Percentiles rank a stretch among this genome's conserved stretches.
These are phyloP conservation scores for Amblyopsis rosae DNA, from an alignment of 2,113 vertebrate genomes.

Conservation along the genomic window DNA sequence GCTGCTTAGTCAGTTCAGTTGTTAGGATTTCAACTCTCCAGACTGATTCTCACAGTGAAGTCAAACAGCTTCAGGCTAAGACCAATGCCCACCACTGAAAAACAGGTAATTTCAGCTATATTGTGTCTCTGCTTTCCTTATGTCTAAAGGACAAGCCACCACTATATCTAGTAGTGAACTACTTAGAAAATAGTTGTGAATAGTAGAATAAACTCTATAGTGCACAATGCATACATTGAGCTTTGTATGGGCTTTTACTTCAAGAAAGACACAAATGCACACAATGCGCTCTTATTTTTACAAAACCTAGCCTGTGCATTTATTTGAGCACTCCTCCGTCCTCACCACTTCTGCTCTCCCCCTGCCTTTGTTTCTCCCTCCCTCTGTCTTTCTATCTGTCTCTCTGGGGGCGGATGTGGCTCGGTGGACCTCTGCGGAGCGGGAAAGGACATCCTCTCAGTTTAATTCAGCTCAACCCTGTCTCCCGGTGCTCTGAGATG, in stretches of 20 bases:
- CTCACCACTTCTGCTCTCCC: neutral
- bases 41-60: too few relatives aligned
- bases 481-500: constrained; percentile 58
- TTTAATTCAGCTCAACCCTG: constrained; percentile 68
- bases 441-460: constrained; percentile 69
- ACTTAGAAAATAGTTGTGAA: too few relatives aligned
- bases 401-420: constrained; percentile 49
- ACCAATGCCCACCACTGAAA: too few relatives aligned
- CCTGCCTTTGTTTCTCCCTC: neutral
- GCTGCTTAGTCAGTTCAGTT: too few relatives aligned
- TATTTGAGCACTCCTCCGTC: neutral
- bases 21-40: too few relatives aligned
- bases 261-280: constrained; percentile 8
- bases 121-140: too few relatives aligned
- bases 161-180: too few relatives aligned
- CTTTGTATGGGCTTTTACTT: neutral
- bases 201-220: too few relatives aligned
- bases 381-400: neutral
- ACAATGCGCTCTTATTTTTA: neutral
- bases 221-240: neutral
- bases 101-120: too few relatives aligned
- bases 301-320: neutral
- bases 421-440: constrained; percentile 53
- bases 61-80: too few relatives aligned
- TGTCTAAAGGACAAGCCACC: too few relatives aligned